Percentiles rank a stretch among this genome's conserved stretches.
Evolutionary conservation across 2,113 vertebrate genomes (phyloP).

Genomic region (Cettia cetti): DNA sequence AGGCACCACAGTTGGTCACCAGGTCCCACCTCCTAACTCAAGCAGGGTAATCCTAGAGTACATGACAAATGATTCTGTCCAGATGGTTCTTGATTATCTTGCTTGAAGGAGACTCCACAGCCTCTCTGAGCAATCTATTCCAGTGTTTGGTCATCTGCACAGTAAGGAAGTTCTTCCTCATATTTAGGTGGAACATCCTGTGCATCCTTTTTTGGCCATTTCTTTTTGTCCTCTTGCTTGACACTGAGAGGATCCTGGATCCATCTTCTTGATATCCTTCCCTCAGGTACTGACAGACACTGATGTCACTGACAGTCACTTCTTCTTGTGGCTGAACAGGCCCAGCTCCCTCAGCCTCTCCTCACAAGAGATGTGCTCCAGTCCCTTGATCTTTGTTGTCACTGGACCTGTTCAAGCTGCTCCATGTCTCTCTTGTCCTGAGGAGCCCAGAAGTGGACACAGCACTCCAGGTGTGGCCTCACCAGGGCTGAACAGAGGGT

Average conservation of each 20-base stretch:
- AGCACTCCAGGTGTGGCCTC: neutral
- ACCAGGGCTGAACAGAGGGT: neutral
- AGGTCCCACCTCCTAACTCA: neutral
- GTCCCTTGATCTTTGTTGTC: neutral
- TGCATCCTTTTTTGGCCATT: neutral
- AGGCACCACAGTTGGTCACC: neutral
- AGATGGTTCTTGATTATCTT: neutral
- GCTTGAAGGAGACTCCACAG: neutral
- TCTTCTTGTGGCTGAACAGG: neutral
- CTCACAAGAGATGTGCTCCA: neutral
- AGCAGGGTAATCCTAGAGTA: neutral
- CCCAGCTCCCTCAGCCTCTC: neutral
- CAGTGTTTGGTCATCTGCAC: neutral
- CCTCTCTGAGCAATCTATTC: neutral
- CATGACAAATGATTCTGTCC: neutral
- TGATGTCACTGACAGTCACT: neutral
- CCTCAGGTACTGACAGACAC: neutral
- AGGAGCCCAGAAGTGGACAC: neutral
- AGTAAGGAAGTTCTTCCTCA: neutral
- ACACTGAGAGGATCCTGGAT: neutral
- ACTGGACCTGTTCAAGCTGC: neutral
- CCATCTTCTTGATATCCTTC: fast-evolving
- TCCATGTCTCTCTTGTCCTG: neutral
- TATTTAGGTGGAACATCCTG: neutral
- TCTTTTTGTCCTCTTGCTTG: neutral